Evolutionary conservation across 2,888 invertebrate species (phyloP).

Genomic region (Philereme transversata): DNA sequence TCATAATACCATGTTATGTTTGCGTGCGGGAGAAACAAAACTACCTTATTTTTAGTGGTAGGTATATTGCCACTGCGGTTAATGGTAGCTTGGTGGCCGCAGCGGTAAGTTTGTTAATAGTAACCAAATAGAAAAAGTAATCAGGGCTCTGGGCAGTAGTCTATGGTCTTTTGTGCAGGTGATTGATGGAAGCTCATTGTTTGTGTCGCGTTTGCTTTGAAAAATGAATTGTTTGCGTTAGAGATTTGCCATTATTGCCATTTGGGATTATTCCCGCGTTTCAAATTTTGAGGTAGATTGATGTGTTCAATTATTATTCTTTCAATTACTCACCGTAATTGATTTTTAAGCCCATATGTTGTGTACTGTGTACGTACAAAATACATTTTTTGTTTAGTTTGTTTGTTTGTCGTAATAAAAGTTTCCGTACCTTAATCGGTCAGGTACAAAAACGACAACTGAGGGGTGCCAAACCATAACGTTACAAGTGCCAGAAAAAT

Average conservation of each 20-base stretch:
- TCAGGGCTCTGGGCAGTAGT: slow-evolving; percentile 65
- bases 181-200: slow-evolving; percentile 75
- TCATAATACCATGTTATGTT: slow-evolving; percentile 45
- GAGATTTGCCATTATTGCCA: slow-evolving; percentile 61
- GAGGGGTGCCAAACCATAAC: too few species aligned
- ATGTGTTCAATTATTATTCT: not conserved
- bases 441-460: too few species aligned
- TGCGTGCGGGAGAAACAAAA: slow-evolving; percentile 43
- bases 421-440: too few species aligned
- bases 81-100: slow-evolving; percentile 30
- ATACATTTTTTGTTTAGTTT: too few species aligned
- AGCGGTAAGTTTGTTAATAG: slow-evolving; percentile 46
- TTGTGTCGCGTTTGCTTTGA: slow-evolving; percentile 74
- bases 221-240: slow-evolving; percentile 73
- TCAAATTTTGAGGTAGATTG: slow-evolving; percentile 5
- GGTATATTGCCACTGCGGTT: not conserved
- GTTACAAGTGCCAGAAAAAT: too few species aligned
- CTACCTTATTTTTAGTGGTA: slow-evolving; percentile 22
- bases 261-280: slow-evolving; percentile 45
- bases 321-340: too few species aligned
- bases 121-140: slow-evolving; percentile 62
- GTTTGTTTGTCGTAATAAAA: too few species aligned
- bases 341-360: too few species aligned
- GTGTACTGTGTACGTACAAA: too few species aligned
- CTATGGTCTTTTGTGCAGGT: slow-evolving; percentile 71